Percentiles rank a stretch among this genome's conserved stretches.
These are phyloP conservation scores for Aspiorhynchus laticeps DNA, from an alignment of 2,113 vertebrate species.

Conservation along the genomic window DNA sequence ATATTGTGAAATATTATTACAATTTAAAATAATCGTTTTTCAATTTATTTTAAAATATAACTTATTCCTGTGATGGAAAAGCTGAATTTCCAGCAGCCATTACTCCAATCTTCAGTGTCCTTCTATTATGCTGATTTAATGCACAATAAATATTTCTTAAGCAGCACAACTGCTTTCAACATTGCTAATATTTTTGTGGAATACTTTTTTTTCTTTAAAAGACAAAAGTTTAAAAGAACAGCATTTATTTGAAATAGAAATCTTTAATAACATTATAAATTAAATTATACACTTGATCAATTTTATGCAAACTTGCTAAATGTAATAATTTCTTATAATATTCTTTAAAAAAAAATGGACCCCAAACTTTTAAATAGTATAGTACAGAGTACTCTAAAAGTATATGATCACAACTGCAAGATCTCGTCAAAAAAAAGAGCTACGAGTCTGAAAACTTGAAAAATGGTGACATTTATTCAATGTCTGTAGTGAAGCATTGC, in stretches of 20 bases:
- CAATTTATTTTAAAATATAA: too few species aligned
- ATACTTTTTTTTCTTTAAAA: background rate
- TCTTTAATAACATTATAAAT: background rate
- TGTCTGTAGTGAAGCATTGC: too few species aligned
- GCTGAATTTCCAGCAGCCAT: background rate
- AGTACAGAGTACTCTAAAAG: background rate
- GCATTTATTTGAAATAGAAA: background rate
- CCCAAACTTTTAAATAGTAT: background rate
- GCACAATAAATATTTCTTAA: background rate
- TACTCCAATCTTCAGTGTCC: background rate
- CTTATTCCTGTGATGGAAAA: too few species aligned
- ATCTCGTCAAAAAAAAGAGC: background rate
- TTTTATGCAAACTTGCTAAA: background rate
- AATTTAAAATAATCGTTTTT: background rate
- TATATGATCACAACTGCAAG: background rate
- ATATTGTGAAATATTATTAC: background rate
- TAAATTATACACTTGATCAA: background rate
- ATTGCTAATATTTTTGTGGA: background rate
- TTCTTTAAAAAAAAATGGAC: background rate
- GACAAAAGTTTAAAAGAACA: too few species aligned
- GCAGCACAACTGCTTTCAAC: background rate
- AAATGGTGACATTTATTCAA: background rate
- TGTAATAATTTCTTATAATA: background rate
- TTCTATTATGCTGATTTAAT: background rate
- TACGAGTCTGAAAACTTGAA: background rate